A percentile compares a stretch with the other conserved stretches of the same genome.
Conservation (phyloP, 2,888 invertebrate genomes). For the Ctena decussata region DNA sequence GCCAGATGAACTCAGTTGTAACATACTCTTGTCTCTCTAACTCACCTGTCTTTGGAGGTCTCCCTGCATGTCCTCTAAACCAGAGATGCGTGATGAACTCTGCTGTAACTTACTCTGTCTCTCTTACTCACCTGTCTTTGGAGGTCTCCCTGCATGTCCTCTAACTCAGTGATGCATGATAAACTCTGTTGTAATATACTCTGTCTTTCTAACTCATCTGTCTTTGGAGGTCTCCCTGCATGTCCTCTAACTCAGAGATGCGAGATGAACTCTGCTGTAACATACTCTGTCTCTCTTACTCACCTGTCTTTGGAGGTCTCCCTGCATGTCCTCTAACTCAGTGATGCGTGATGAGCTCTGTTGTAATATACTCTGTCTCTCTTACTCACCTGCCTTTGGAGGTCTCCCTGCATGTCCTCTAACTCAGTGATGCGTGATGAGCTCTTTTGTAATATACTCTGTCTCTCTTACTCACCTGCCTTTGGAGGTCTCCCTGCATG, state of each 20-base stretch:
- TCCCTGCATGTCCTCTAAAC: slow-evolving; percentile 77
- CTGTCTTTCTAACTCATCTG: no score
- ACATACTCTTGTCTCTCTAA: slow-evolving; percentile 75
- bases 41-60: slow-evolving; percentile 77
- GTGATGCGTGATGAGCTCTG: slow-evolving; percentile 71
- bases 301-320: slow-evolving; percentile 75
- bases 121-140: no score
- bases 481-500: slow-evolving; percentile 70
- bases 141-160: no score
- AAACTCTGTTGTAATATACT: no score
- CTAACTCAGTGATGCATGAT: no score
- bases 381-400: slow-evolving; percentile 75
- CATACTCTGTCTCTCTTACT: slow-evolving; percentile 74
- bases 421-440: slow-evolving; percentile 73
- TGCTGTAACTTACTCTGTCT: slow-evolving; percentile 77
- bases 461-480: slow-evolving; percentile 78
- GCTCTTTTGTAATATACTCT: slow-evolving; percentile 77
- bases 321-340: slow-evolving; percentile 78
- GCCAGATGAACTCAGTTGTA: slow-evolving; percentile 72
- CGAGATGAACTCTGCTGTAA: slow-evolving; percentile 73
- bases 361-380: slow-evolving; percentile 78
- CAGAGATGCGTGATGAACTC: slow-evolving; percentile 70
- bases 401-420: slow-evolving; percentile 75
- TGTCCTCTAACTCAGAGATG: slow-evolving; percentile 78
- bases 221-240: slow-evolving; percentile 71